Percentiles rank a stretch among this genome's conserved stretches.
These are phyloP conservation scores for Syndactyla subalaris DNA, from an alignment of 2,797 vertebrate genomes.

Conservation along the genomic window DNA sequence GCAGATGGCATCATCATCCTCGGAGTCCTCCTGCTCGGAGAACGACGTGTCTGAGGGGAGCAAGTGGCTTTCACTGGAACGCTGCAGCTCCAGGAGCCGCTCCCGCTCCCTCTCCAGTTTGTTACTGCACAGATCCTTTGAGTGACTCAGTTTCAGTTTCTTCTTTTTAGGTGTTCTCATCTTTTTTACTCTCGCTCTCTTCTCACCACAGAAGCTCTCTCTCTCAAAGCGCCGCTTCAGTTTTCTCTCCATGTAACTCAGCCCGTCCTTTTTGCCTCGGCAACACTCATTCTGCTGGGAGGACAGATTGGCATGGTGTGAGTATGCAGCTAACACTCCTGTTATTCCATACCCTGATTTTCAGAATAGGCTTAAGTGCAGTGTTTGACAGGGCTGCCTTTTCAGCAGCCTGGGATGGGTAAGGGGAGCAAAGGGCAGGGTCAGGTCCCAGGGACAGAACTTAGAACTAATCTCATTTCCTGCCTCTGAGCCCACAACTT, in stretches of 20 bases:
- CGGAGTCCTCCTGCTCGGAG: conserved; percentile 90
- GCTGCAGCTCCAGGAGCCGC: conserved; percentile 66
- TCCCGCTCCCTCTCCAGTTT: conserved; percentile 72
- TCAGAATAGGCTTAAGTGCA: not conserved
- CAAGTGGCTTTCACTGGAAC: conserved; percentile 69
- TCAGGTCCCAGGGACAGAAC: not conserved
- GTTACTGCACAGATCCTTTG: conserved; percentile 78
- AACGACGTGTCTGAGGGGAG: conserved; percentile 81
- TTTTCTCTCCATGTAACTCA: conserved; percentile 82
- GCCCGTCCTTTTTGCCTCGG: conserved; percentile 79
- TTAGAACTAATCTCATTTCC: not conserved
- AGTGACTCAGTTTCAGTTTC: conserved; percentile 84
- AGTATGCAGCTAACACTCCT: not conserved
- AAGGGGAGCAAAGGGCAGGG: not conserved
- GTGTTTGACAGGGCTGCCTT: not conserved
- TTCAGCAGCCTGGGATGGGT: not conserved
- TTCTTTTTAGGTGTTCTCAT: conserved; percentile 87
- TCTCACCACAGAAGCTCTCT: conserved; percentile 74
- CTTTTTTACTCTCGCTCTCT: conserved; percentile 76
- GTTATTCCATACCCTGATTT: not conserved
- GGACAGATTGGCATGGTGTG: not conserved
- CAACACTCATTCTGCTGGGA: conserved; percentile 79
- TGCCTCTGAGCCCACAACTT: not conserved
- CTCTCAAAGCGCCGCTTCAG: conserved; percentile 90
- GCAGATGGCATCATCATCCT: conserved; percentile 94